Evolutionary conservation across 1,140 invertebrate species (phyloP), one percentile per base, ranked within the genome.

Genomic region (Cardiocondyla obscurior): DNA sequence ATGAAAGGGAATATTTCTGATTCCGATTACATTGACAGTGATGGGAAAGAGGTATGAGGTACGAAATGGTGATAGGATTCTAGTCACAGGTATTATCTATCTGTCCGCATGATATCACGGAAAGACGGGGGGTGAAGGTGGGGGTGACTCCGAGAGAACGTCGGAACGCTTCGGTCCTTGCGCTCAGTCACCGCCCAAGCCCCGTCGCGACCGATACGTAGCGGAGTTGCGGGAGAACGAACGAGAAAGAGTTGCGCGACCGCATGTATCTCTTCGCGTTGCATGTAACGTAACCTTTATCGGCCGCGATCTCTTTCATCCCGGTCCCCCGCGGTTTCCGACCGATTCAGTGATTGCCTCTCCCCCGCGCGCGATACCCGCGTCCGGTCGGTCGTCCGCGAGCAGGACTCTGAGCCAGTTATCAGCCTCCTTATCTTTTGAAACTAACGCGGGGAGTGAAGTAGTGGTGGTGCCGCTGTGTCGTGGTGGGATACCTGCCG

Each of bases 171-270:
- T 90, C 88, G 82, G 84, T 89, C 85, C 62, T 79, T 62, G 62
- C 82, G 89, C 91, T 93, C 92, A 94, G 93, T 94, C 92, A 92
- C 93, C 93, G 92, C 93, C 93, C 93, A 93, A 91, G 90, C 91
- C 87, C 92, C 92, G 90, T 85, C 87, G 90, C 85, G 91, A 90
- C 85, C 89, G 85, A 90, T 91, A 62, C 90, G 51, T 70, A n/a
- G 64, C 76, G 51, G 51, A 30, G n/a, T 46, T 22, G 53, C 53
- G 22, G 33, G 36, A 64, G 33, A 70, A 55, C 14, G n/a, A 42
- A 44, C 28, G 16, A 12, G 39, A 16, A 39, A 25, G 12, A 76
- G 42, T 19, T 14, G 65, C 33, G 16, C 72, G 51, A 51, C 30
- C 58, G 60, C 64, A 64, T 36, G 69, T 30, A 19, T 7, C 4